Conservation (phyloP, 2,888 invertebrate genomes). For the Acrobasis suavella region DNA sequence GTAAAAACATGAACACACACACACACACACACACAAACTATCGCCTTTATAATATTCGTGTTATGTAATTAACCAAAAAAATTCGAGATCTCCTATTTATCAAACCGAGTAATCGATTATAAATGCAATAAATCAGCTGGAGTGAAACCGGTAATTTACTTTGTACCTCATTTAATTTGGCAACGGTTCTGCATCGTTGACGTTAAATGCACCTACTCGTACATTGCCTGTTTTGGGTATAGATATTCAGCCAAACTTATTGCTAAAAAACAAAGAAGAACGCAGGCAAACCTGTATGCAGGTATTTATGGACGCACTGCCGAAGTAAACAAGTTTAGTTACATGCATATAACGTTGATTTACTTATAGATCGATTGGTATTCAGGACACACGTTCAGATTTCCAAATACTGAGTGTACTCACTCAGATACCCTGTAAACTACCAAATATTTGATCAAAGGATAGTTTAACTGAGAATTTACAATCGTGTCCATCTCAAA, state of each 20-base stretch:
- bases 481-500: too few species aligned
- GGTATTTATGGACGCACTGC: slow-evolving; percentile 1
- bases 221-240: not conserved
- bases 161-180: slow-evolving; percentile 1
- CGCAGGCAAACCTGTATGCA: slow-evolving; percentile 4
- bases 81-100: not conserved
- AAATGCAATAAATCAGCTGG: slow-evolving; percentile 4
- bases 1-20: too few species aligned
- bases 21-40: too few species aligned
- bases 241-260: not conserved
- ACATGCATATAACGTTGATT: not conserved
- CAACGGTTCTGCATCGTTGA: slow-evolving; percentile 2
- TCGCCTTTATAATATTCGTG: too few species aligned
- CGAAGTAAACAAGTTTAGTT: not conserved
- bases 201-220: slow-evolving; percentile 3
- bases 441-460: too few species aligned
- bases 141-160: slow-evolving; percentile 1
- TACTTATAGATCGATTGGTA: not conserved
- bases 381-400: not conserved
- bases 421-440: too few species aligned
- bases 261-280: slow-evolving; percentile 3
- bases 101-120: not conserved
- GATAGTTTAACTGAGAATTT: too few species aligned
- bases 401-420: not conserved
- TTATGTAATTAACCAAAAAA: not conserved